Evolutionary conservation across 2,888 invertebrate species (phyloP).

Genomic region (Drosophila silvestris): DNA sequence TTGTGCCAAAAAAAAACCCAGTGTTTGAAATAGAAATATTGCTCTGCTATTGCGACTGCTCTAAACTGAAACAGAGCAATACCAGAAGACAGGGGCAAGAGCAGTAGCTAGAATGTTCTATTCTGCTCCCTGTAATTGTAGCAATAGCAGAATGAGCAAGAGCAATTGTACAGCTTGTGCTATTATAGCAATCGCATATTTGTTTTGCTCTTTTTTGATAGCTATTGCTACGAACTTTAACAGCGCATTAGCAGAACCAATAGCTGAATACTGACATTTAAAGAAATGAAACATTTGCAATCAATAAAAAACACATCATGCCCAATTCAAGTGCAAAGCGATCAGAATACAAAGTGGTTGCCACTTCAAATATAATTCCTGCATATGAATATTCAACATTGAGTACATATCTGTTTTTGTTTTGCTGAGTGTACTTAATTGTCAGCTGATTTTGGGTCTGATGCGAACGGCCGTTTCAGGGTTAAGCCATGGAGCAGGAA

Average conservation of each 20-base stretch:
- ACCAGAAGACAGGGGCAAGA: background rate
- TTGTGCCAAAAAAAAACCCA: background rate
- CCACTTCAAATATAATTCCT: background rate
- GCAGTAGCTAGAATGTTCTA: background rate
- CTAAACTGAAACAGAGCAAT: background rate
- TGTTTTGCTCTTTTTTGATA: background rate
- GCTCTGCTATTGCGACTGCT: background rate
- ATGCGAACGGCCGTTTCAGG: conserved; percentile 70
- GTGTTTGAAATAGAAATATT: background rate
- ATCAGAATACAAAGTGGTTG: background rate
- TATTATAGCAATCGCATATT: background rate
- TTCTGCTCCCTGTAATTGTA: background rate
- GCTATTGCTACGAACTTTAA: background rate
- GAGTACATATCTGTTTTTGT: background rate
- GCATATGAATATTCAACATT: background rate
- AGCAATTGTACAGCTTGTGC: background rate
- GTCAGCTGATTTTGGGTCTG: conserved; percentile 3
- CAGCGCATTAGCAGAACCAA: background rate
- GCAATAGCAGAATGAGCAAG: background rate
- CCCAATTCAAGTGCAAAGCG: background rate
- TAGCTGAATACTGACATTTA: background rate
- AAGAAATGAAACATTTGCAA: background rate
- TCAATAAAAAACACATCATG: background rate
- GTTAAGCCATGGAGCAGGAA: conserved; percentile 60
- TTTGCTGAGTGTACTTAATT: background rate